Evolutionary conservation across 2,888 invertebrate species (phyloP).

Genomic region (Tetropium fuscum): DNA sequence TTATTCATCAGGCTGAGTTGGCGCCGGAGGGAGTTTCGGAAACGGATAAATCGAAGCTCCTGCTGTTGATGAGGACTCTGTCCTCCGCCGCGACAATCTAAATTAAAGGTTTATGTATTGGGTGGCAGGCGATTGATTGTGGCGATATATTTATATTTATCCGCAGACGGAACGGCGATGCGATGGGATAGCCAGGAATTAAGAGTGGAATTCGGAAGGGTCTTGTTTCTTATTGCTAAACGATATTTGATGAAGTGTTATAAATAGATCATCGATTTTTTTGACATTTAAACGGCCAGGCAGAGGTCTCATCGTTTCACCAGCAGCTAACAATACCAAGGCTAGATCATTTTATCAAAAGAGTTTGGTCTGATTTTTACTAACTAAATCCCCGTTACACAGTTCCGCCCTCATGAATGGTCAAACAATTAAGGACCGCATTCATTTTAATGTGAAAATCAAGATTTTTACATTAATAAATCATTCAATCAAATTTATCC

Average conservation of each 20-base stretch:
- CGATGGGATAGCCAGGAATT: not conserved
- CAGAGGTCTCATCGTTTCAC: too few relatives aligned
- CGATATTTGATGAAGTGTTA: not conserved
- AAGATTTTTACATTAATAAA: too few relatives aligned
- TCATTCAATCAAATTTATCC: too few relatives aligned
- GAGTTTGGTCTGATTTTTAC: too few relatives aligned
- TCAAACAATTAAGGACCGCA: too few relatives aligned
- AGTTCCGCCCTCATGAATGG: too few relatives aligned
- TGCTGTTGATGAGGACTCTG: constrained; percentile 30
- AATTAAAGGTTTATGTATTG: constrained; percentile 38
- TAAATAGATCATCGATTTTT: not conserved
- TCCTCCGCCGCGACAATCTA: constrained; percentile 27
- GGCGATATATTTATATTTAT: constrained; percentile 33
- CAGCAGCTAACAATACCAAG: too few relatives aligned
- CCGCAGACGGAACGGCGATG: constrained; percentile 1
- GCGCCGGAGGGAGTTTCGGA: constrained; percentile 38
- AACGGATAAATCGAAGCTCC: constrained; percentile 40
- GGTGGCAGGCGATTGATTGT: constrained; percentile 32
- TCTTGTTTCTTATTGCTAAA: not conserved
- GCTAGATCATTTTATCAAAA: too few relatives aligned
- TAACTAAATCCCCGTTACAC: too few relatives aligned
- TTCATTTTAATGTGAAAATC: too few relatives aligned
- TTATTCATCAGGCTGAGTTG: constrained; percentile 46
- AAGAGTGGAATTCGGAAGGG: not conserved
- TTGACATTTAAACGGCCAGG: too few relatives aligned